A percentile compares a stretch with the other conserved stretches of the same genome.
Evolutionary conservation across 2,888 invertebrate genomes (phyloP).

Genomic region (Ochlodes sylvanus): DNA sequence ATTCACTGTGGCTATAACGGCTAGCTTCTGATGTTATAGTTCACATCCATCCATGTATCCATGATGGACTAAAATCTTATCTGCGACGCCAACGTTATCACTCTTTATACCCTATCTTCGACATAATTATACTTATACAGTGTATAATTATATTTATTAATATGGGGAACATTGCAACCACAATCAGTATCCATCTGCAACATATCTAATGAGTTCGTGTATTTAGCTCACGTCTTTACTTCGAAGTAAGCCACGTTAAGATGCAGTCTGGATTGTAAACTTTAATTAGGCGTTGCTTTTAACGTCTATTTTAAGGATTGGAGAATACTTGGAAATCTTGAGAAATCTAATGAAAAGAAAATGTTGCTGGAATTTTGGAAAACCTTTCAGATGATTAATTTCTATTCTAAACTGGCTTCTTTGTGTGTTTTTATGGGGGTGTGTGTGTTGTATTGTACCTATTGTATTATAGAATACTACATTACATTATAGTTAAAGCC

Average conservation of each 20-base stretch:
- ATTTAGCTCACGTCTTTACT: slow-evolving; percentile 17
- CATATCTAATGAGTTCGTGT: slow-evolving; percentile 14
- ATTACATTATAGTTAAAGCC: no score
- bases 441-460: no score
- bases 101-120: no score
- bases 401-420: background rate
- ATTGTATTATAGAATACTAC: no score
- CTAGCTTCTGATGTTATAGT: no score
- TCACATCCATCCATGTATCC: no score
- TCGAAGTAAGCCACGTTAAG: slow-evolving; percentile 7
- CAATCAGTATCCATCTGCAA: background rate
- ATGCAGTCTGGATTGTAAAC: slow-evolving; percentile 12
- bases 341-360: slow-evolving; percentile 15
- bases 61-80: no score
- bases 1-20: no score
- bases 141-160: no score
- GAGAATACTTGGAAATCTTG: slow-evolving; percentile 6
- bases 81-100: no score
- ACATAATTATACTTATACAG: no score
- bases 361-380: background rate
- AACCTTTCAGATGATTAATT: slow-evolving; percentile 11
- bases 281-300: slow-evolving; percentile 22
- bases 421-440: background rate
- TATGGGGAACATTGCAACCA: no score
- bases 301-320: slow-evolving; percentile 5